Percentiles rank a stretch among this genome's conserved stretches.
Conservation (phyloP, 2,888 invertebrate genomes). For the Sialis lutaria region DNA sequence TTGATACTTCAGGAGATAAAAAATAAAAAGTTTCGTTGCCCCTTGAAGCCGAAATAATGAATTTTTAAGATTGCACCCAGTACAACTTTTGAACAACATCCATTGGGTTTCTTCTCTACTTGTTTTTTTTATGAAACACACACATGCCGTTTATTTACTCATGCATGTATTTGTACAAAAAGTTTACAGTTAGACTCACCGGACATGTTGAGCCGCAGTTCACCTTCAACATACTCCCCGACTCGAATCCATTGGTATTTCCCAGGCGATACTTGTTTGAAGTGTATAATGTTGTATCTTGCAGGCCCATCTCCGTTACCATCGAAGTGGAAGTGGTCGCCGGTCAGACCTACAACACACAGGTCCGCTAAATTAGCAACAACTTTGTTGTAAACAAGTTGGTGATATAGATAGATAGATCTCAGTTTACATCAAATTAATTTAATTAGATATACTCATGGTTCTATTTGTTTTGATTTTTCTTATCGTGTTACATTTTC, state of each 20-base stretch:
- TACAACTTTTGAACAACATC: no score
- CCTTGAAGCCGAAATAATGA: no score
- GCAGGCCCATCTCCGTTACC: slow-evolving; percentile 85
- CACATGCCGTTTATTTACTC: neutral
- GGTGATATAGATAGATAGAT: no score
- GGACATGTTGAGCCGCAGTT: slow-evolving; percentile 58
- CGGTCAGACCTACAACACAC: slow-evolving; percentile 54
- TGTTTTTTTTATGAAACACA: neutral
- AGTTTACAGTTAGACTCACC: slow-evolving; percentile 31
- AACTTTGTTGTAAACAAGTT: no score
- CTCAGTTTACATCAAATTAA: no score
- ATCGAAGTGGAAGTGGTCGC: slow-evolving; percentile 81
- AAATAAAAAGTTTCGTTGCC: no score
- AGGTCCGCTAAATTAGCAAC: no score
- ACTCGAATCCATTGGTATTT: slow-evolving; percentile 73
- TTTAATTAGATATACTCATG: no score
- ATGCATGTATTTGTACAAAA: neutral
- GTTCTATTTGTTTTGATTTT: no score
- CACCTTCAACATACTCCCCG: slow-evolving; percentile 72
- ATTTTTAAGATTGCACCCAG: neutral
- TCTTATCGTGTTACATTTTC: no score
- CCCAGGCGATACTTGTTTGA: slow-evolving; percentile 61
- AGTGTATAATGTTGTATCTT: slow-evolving; percentile 89
- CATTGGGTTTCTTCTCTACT: neutral
- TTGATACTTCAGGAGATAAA: no score